Percentiles rank a stretch among this genome's conserved stretches.
Evolutionary conservation across 2,797 vertebrate genomes (phyloP).

Genomic region (Astyanax mexicanus): DNA sequence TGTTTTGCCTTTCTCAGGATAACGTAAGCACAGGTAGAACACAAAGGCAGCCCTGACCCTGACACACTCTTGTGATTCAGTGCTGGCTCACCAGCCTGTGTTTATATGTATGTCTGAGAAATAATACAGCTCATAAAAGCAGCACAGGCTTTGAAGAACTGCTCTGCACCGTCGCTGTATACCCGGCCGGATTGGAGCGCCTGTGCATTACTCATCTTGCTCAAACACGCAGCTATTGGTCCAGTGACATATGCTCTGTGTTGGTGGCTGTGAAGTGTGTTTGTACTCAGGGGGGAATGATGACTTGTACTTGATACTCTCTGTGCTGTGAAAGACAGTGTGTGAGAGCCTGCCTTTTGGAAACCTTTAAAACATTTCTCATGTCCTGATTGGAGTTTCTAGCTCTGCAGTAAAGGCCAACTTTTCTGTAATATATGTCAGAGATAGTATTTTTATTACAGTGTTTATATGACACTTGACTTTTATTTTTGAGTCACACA

Average conservation of each 20-base stretch:
- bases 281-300: constrained; percentile 60
- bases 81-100: constrained; percentile 78
- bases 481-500: constrained; percentile 72
- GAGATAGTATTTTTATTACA: constrained; percentile 53
- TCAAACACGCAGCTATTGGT: constrained; percentile 66
- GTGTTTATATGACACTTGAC: constrained; percentile 42
- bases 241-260: constrained; percentile 72
- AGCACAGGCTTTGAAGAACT: constrained; percentile 66
- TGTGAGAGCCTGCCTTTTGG: not conserved
- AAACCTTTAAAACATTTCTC: constrained; percentile 22
- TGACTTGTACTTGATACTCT: constrained; percentile 30
- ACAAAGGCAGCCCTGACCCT: constrained; percentile 79
- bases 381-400: not conserved
- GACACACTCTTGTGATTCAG: constrained; percentile 83
- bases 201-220: constrained; percentile 69
- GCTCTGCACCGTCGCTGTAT: constrained; percentile 18
- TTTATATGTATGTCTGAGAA: constrained; percentile 83
- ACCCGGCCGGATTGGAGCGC: constrained; percentile 54
- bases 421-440: constrained; percentile 47
- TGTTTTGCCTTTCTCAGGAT: constrained; percentile 73
- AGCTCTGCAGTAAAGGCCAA: not conserved
- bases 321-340: not conserved
- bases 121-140: constrained; percentile 80
- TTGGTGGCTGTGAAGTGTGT: constrained; percentile 66
- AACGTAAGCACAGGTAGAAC: constrained; percentile 83